Base-by-base conservation (phyloP, 2,797 vertebrate genomes). In the Oreochromis grahami region DNA sequence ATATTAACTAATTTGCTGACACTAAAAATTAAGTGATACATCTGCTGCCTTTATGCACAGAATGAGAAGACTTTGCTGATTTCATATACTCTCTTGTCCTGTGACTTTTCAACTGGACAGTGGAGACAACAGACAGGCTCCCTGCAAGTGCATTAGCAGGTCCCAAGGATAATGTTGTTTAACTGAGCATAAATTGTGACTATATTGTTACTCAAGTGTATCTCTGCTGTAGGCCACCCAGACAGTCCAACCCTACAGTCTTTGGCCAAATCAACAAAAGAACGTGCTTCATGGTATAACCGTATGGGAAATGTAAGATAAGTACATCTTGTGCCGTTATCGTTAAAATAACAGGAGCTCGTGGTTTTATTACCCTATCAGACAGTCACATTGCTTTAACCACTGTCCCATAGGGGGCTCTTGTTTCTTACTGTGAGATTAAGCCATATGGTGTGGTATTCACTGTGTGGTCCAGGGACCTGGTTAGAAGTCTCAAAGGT, bases 401-500 rank as follows among this genome's bases (percentile, higher is more conserved):
- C 50, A 21, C 12, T 8, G 32, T 56, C 21, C 38, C 15, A 48
- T 11, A 1, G 41, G 43, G 34, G 68, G 14, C 38, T 38, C 19
- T 52, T 26, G 48, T 29, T 68, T 65, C 77, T 36, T 19, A 74
- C 56, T 58, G 34, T 13, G 70, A 36, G 84, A 87, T 63, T 52
- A 87, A 78, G 74, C 85, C 70, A 81, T 80, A 52, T 63, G 83
- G 21, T 50, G 36, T 10, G 52, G 77, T 15, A 53, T 43, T 82
- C 17, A 79, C 41, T 45, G 43, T 58, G 68, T 77, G 88, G 82
- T 80, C 81, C 74, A 55, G 81, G 83, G 77, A 82, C 68, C 78
- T 53, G 56, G 51, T 81, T 84, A 41, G 81, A 78, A n/a, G 65
- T 81, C 74, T 58, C 79, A 80, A 58, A 72, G 81, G 84, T 87